Percentiles rank a stretch among this genome's conserved stretches.
phyloP scores from a whole-genome alignment of 1,140 invertebrate genomes.

The Ganaspis sp. region DNA sequence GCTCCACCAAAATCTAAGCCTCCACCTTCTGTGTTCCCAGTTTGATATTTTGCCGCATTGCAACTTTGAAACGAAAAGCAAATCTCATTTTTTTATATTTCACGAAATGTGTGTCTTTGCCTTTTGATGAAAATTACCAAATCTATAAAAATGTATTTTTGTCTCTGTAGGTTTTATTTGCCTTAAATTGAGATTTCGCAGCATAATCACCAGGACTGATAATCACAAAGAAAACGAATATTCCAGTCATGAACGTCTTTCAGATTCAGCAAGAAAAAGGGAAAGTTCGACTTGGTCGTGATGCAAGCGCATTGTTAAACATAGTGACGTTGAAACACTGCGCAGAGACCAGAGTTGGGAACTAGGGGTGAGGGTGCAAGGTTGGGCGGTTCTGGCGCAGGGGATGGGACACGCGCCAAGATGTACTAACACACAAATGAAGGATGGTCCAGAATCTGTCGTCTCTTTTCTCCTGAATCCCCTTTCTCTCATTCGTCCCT shows the following conservation, averaged over 20 bases:
- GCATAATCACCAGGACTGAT: too few species aligned
- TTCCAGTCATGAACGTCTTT: too few species aligned
- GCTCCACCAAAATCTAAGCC: slow-evolving; percentile 65
- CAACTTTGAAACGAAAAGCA: not conserved
- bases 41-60: slow-evolving; percentile 56
- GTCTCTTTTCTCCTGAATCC: slow-evolving; percentile 40
- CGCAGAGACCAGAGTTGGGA: not conserved
- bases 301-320: slow-evolving; percentile 6
- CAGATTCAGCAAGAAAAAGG: too few species aligned
- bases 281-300: not conserved
- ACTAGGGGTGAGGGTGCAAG: not conserved
- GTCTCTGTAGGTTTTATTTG: too few species aligned
- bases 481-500: slow-evolving; percentile 39
- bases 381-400: slow-evolving; percentile 17
- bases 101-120: not conserved
- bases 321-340: not conserved
- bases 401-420: not conserved
- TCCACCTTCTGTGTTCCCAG: slow-evolving; percentile 46
- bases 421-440: not conserved
- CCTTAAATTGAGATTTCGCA: too few species aligned
- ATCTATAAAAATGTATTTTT: too few species aligned
- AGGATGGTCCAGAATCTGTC: slow-evolving; percentile 30
- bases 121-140: too few species aligned
- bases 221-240: too few species aligned
- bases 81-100: not conserved